These are phyloP conservation scores for Elanus axillaris DNA, from an alignment of 2,113 vertebrate species.

Conservation along the genomic window DNA sequence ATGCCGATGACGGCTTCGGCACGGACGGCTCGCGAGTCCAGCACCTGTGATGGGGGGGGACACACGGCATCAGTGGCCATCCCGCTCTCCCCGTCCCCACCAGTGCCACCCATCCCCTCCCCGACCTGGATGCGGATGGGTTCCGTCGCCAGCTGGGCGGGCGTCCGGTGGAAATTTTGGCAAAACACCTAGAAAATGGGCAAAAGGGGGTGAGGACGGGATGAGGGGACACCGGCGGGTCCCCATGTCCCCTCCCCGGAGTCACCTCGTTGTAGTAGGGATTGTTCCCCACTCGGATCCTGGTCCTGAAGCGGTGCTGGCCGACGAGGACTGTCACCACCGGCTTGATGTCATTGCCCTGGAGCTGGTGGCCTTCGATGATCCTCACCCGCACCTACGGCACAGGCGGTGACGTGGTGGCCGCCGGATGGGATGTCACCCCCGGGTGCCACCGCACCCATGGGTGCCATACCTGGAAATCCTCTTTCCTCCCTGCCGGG, in stretches of 20 bases:
- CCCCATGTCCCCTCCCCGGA: accelerated
- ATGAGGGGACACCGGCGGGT: accelerated
- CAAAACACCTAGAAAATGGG: neutral
- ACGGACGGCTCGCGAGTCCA: neutral
- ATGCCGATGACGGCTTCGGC: neutral
- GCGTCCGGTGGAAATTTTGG: neutral
- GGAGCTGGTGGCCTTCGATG: conserved; percentile 20
- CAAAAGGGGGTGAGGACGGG: accelerated
- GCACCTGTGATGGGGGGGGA: neutral
- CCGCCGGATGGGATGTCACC: accelerated
- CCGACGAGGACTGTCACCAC: conserved; percentile 13
- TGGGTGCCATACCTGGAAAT: conserved; percentile 2
- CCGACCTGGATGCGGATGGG: neutral
- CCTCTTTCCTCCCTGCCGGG: accelerated
- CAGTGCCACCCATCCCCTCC: accelerated
- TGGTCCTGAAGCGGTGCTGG: neutral
- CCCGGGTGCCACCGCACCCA: accelerated
- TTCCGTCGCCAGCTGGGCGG: neutral
- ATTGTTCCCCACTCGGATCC: neutral
- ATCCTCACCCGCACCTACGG: conserved; percentile 9
- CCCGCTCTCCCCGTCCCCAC: accelerated
- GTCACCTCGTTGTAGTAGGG: conserved; percentile 45
- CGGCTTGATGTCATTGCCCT: neutral
- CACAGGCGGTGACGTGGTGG: accelerated
- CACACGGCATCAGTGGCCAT: accelerated